A percentile compares a stretch with the other conserved stretches of the same genome.
Conservation (phyloP, 2,113 vertebrate species). For the Rhineura floridana region DNA sequence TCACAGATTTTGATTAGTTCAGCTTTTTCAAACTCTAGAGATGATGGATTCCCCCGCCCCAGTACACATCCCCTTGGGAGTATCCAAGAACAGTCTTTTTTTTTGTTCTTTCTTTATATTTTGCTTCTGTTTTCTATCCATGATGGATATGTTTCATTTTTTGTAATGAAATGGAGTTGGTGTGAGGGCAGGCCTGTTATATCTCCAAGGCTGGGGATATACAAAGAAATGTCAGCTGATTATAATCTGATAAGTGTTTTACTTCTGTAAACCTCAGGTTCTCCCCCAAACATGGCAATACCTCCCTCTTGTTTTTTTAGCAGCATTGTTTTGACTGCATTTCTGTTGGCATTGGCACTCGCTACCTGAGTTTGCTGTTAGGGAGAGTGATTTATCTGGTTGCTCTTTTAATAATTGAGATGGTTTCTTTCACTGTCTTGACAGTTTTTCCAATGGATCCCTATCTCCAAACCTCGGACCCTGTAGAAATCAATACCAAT, state of each 20-base stretch:
- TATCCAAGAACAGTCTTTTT: no score
- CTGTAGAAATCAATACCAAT: slow-evolving; percentile 27
- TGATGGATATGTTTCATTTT: neutral
- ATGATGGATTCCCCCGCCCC: no score
- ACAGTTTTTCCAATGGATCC: neutral
- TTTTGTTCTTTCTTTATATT: no score
- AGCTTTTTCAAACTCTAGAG: no score
- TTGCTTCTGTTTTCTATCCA: neutral
- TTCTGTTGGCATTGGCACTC: neutral
- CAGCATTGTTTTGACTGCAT: neutral
- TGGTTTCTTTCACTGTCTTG: neutral
- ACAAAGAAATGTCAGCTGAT: neutral
- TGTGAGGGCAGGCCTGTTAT: neutral
- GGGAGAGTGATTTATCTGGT: neutral
- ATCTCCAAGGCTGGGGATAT: neutral
- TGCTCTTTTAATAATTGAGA: neutral
- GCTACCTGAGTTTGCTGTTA: neutral
- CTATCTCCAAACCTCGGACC: fast-evolving
- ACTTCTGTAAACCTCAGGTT: no score
- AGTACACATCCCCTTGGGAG: neutral
- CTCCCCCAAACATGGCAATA: neutral
- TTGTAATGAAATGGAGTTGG: neutral
- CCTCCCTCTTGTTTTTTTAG: neutral
- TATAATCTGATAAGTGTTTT: no score
- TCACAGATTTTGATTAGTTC: neutral